A percentile compares a stretch with the other conserved stretches of the same genome.
These are phyloP conservation scores for Eulemur mongoz DNA, from an alignment of 2,797 vertebrate genomes.

Conservation along the genomic window DNA sequence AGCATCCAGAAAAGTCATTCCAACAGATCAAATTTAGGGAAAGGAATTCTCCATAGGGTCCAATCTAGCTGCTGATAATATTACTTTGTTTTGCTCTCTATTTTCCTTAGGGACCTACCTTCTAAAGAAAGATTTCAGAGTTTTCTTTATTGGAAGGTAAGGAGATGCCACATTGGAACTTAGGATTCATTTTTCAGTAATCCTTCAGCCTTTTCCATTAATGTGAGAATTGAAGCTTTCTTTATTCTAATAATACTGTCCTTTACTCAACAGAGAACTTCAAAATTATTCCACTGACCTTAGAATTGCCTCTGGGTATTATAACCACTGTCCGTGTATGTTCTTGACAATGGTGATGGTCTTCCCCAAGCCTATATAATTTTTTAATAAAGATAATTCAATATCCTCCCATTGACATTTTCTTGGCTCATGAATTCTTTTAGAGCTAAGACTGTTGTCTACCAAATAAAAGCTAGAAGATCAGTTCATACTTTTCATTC, in stretches of 20 bases:
- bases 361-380: neutral
- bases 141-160: constrained; percentile 18
- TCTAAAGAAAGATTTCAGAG: constrained; percentile 20
- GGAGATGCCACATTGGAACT: neutral
- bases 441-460: neutral
- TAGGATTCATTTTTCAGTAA: neutral
- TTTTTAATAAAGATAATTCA: constrained; percentile 39
- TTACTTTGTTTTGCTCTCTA: constrained; percentile 10
- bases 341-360: neutral
- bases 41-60: neutral
- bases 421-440: constrained; percentile 6
- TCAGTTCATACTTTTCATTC: neutral
- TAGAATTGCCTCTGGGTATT: constrained; percentile 2
- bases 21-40: neutral
- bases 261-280: neutral
- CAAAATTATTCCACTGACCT: constrained; percentile 1
- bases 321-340: neutral
- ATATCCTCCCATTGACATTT: neutral
- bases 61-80: neutral
- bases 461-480: constrained; percentile 9
- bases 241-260: constrained; percentile 37
- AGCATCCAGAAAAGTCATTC: neutral
- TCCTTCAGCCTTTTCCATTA: constrained; percentile 3
- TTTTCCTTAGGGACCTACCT: neutral
- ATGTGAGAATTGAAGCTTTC: constrained; percentile 23